Base-by-base conservation (phyloP, 2,888 invertebrate species). In the Meteorus cinctellus region DNA sequence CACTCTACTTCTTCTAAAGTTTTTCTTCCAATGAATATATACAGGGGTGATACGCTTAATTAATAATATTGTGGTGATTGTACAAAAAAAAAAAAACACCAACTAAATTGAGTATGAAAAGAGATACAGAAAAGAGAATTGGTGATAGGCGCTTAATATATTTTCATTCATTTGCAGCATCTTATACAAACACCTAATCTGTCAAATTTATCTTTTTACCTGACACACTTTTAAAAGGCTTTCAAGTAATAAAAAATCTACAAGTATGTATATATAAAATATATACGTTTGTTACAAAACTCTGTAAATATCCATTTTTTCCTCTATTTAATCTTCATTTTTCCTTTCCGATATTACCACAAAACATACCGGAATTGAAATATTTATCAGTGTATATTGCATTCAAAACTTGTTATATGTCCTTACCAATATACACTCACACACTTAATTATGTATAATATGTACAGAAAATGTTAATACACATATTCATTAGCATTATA, bases 151-250 rank as follows among this genome's bases (percentile, higher is more conserved):
- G 48, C 51, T 1, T 24, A 34, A 73, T 45, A 68, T 68, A 69
- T 62, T 76, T 74, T 75, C 77, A 83, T 83, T 81, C 79, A 82
- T 81, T 82, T 83, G 83, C 82, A 85, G 83, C 83, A 81, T 82
- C 82, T 84, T 86, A 75, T 75, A 86, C 83, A 85, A 86, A 85
- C 84, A 84, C 85, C 81, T 80, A 83, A 81, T 77, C 78, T 77
- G 81, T 80, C 79, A 80, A 79, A 81, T 83, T 24, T 5, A 55
- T 55, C 19, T 24, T 6, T 55, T 8, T n/a, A 2, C 10, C 55
- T 41, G 0, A 8, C 41, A 1, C 41, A 12, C 8, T 12, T 2
- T 8, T 10, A 41, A 41, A 55, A 48, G 19, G 55, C n/a, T n/a
- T 5, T 48, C 48, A 19, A 55, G 55, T 55, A 55, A 55, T 55